Evolutionary conservation across 2,797 vertebrate species (phyloP), one percentile per base, ranked within the genome.

Genomic region (Lagodon rhomboides): DNA sequence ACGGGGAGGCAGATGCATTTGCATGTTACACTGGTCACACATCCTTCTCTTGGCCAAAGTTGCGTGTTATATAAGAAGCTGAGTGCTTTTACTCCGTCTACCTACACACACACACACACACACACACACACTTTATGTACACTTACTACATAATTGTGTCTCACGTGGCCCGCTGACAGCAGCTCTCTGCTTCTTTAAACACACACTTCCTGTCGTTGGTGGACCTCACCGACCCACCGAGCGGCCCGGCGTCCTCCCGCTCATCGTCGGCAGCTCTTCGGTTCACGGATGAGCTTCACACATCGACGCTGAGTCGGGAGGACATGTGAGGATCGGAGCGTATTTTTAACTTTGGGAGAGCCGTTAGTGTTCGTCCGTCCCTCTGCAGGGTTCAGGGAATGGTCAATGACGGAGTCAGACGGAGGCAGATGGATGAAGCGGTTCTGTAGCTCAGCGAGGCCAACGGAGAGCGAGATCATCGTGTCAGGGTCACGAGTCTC

Each of bases 1-100:
- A 85, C 78, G 43, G 68, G 51, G 68, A 80, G 81, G 80, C 89
- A 86, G 87, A 92, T 87, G 90, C 80, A 90, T 91, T 79, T 89
- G 83, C 68, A 88, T 86, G 77, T 85, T 74, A 75, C 78, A 73
- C 65, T 78, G 67, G 86, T 86, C 86, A 87, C 86, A 89, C 82
- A 85, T 68, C 60, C 58, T 68, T 77, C 85, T 85, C 72, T 73
- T 56, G 58, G 86, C 78, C 80, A 82, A 78, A 87, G 84, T 68
- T 79, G 46, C 56, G 76, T 55, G 76, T 91, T 93, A 92, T 85
- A 85, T 92, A 90, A 90, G 83, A 75, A 62, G 67, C 66, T 86
- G 84, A 89, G 85, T 83, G 76, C 79, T 90, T n/a, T 59, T 43
- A 69, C 75, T 86, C 53, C 50, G 61, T 74, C 67, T 82, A 60